Conservation (phyloP, 2,888 invertebrate species). For the Nymphalis c-album region DNA sequence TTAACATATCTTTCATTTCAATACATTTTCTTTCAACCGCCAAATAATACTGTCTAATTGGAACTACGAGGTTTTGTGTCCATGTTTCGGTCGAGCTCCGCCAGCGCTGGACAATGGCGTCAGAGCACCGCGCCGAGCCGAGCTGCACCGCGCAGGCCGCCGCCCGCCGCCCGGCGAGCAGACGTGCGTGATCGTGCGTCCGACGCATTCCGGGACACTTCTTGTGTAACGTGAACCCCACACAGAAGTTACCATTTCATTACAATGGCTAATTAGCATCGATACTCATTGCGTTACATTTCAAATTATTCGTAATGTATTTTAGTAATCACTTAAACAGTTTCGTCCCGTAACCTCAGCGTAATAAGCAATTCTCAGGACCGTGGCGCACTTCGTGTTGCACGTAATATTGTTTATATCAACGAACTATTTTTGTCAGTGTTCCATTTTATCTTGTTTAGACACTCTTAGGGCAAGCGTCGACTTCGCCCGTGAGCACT, state of each 20-base stretch:
- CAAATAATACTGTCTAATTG: conserved; percentile 33
- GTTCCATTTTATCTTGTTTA: too few species aligned
- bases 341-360: too few species aligned
- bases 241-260: not conserved
- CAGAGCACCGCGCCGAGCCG: not conserved
- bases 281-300: not conserved
- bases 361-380: too few species aligned
- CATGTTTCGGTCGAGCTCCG: not conserved
- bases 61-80: conserved; percentile 12
- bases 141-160: not conserved
- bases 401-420: too few species aligned
- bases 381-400: too few species aligned
- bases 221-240: not conserved
- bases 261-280: conserved; percentile 1
- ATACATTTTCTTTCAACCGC: conserved; percentile 40
- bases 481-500: too few species aligned
- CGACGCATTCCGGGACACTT: too few species aligned
- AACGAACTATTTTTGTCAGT: too few species aligned
- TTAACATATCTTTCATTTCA: conserved; percentile 39
- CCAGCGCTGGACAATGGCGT: not conserved
- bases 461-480: too few species aligned
- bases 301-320: not conserved
- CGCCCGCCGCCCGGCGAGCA: too few species aligned
- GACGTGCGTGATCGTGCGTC: too few species aligned
- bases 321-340: too few species aligned